These are phyloP conservation scores for Tetheella fluctuosa DNA, from an alignment of 2,888 invertebrate species.

Conservation along the genomic window DNA sequence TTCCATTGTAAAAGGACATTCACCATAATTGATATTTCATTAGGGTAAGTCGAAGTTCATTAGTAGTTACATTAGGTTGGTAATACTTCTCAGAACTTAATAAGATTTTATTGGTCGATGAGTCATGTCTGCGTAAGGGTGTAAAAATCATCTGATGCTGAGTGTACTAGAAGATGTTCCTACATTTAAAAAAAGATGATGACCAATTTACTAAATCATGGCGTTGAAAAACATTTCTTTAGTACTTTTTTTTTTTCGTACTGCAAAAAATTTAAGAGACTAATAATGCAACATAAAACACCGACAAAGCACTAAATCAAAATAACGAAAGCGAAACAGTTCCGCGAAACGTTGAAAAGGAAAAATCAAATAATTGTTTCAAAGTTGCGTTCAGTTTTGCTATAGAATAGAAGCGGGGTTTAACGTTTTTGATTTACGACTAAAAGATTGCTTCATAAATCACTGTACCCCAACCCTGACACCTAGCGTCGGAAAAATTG, in stretches of 20 bases:
- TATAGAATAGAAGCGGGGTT: constrained; percentile 44
- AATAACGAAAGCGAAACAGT: constrained; percentile 28
- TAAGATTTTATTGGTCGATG: background rate
- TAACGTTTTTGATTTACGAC: constrained; percentile 71
- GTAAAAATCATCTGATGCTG: too few relatives aligned
- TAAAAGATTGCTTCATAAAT: constrained; percentile 78
- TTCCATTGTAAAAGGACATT: background rate
- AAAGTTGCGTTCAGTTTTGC: constrained; percentile 46
- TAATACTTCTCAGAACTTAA: too few relatives aligned
- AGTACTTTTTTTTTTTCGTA: too few relatives aligned
- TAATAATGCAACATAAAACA: constrained; percentile 13
- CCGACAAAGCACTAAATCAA: constrained; percentile 26
- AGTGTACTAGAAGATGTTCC: too few relatives aligned
- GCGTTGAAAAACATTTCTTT: too few relatives aligned
- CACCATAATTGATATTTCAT: background rate
- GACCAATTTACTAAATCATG: too few relatives aligned
- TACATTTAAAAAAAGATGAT: too few relatives aligned
- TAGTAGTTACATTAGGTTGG: background rate
- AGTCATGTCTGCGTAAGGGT: too few relatives aligned
- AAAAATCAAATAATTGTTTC: constrained; percentile 52
- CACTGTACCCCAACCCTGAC: constrained; percentile 51
- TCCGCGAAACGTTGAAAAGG: constrained; percentile 20
- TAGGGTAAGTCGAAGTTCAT: background rate
- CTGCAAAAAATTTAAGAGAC: too few relatives aligned
- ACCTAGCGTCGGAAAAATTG: constrained; percentile 55